Evolutionary conservation across 2,888 invertebrate genomes (phyloP), one percentile per base, ranked within the genome.

Genomic region (Metellina segmentata): DNA sequence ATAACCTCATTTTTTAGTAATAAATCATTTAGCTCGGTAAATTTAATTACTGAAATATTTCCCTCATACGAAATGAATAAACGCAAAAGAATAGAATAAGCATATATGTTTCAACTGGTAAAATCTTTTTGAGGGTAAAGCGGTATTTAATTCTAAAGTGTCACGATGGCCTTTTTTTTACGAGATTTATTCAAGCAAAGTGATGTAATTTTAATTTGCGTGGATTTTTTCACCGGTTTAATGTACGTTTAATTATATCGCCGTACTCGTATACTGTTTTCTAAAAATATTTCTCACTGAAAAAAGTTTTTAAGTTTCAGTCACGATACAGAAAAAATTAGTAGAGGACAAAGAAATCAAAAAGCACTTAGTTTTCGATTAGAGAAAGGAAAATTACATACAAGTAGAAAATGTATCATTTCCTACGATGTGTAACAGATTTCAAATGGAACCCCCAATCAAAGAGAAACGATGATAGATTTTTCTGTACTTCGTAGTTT

Each of bases 291-390:
- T 61, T 61, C 16, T 6, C 11, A 16, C 61, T 61, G 61, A 5
- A 61, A 61, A 61, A 61, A 61, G 9, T 61, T 11, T 11, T 6
- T 61, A 61, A 34, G 34, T 34, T 34, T 34, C 34, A 34, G 34
- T 34, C 61, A 7, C 61, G 9, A 5, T 11, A 5, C 11, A 16
- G 61, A 61, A 61, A 61, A 61, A 61, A 34, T 34, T 34, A 34
- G 9, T 1, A 5, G 61, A 11, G 11, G 16, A 61, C 11, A 61
- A 61, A 9, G 61, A 61, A 61, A 61, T 61, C 78, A 78, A 78
- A 78, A 78, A 78, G 78, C 52, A 78, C 78, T 78, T 52, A n/a
- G 52, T 52, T 78, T 52, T 78, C 78, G 78, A 78, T 78, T 61
- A 61, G 61, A 61, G 61, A 61, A 61, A 61, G 61, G 61, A 9